Base-by-base conservation (phyloP, 2,888 invertebrate species). In the Pterostichus niger region DNA sequence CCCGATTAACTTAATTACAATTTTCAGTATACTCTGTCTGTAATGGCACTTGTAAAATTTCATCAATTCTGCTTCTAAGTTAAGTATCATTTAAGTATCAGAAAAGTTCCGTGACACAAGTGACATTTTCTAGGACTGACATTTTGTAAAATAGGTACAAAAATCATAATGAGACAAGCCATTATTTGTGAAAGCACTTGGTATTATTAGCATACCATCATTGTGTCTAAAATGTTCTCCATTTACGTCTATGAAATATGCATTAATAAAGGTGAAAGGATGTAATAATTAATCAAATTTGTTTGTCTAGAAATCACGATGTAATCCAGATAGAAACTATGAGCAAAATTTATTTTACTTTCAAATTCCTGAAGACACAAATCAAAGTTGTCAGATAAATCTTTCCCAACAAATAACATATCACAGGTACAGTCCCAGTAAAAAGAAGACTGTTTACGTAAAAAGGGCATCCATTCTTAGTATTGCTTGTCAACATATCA, bases 381-480 rank as follows among this genome's bases (percentile, higher is more conserved):
- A 71, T 71, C 44, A 71, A 71, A 71, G 68, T 17, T 71, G 68
- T 40, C 44, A 44, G 68, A 71, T 71, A 44, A 71, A 71, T 71
- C 68, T 71, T 44, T 17, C 1, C 40, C 44, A 71, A 71, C 68
- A 44, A 71, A 71, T 71, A 71, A 71, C 68, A 44, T 44, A 71
- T 71, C 44, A 71, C 44, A 71, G 17, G 68, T 71, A 71, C 68
- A 71, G 7, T 71, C 44, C 33, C 10, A 9, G 24, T 3, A 44
- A 68, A 40, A 68, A 40, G 44, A 68, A 61, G 11, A 24, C 7
- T 64, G 64, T 64, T 61, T 4, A 10, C 33, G 6, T 17, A 35
- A 64, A 64, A 64, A 35, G 33, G n/a, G 33, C 15, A 17, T 71
- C 68, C 44, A 44, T 44, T 71, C 44, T 17, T 10, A 71, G 11